phyloP scores from a whole-genome alignment of 2,797 vertebrate species.

The Poeciliopsis paucimaculata region DNA sequence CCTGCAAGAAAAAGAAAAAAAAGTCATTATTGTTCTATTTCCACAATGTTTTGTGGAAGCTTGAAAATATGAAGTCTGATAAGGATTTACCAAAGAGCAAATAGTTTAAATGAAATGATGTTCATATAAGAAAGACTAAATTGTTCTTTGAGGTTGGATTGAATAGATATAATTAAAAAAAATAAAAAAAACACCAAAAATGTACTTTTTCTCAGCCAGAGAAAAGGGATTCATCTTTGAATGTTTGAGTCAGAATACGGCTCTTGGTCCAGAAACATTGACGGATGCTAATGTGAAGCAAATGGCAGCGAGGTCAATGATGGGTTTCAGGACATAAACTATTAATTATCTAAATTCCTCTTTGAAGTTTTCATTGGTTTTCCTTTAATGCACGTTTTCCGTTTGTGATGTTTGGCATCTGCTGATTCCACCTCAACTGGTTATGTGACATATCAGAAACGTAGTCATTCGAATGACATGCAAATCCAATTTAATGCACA shows the following conservation, averaged over 20 bases:
- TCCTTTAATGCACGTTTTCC: not conserved
- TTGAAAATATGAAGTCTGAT: not conserved
- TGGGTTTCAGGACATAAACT: not conserved
- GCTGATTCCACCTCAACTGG: not conserved
- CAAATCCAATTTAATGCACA: not conserved
- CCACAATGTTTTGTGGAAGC: not conserved
- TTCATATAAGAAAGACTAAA: too few species aligned
- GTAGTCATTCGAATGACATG: not conserved
- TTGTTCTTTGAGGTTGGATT: too few species aligned
- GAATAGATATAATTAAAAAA: too few species aligned
- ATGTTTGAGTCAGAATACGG: not conserved
- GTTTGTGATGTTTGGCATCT: not conserved
- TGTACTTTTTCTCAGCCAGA: not conserved
- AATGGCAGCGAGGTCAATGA: not conserved
- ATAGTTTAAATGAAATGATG: too few species aligned
- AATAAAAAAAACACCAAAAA: too few species aligned
- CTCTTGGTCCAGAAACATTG: not conserved
- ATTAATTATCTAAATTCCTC: not conserved
- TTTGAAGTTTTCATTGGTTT: not conserved
- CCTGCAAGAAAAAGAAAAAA: not conserved
- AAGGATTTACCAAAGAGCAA: not conserved
- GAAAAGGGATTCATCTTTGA: not conserved
- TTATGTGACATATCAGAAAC: not conserved
- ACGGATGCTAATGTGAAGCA: not conserved
- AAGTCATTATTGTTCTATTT: not conserved